phyloP scores from a whole-genome alignment of 2,797 vertebrate species.

The Pangasius krempfi region DNA sequence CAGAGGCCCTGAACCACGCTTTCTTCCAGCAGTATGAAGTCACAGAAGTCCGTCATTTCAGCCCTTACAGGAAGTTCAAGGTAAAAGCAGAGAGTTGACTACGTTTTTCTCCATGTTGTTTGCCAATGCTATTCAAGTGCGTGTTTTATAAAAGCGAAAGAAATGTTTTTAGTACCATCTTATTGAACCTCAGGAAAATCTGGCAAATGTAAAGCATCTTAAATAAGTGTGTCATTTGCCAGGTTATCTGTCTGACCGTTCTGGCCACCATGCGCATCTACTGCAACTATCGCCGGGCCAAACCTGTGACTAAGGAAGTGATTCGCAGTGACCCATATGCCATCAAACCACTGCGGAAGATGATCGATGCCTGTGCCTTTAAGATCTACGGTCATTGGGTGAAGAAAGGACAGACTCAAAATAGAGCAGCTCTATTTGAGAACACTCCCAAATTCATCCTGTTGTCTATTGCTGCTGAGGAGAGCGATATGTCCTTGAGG shows the following conservation, averaged over 20 bases:
- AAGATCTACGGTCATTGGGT: conserved; percentile 97
- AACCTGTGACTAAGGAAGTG: conserved; percentile 88
- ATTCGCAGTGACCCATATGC: conserved; percentile 89
- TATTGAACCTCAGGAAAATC: neutral
- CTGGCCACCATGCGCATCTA: conserved; percentile 91
- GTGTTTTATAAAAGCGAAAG: neutral
- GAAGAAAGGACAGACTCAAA: conserved; percentile 96
- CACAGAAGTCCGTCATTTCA: conserved; percentile 91
- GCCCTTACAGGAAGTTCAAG: conserved; percentile 90
- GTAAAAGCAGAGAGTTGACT: conserved; percentile 63
- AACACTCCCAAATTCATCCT: conserved; percentile 93
- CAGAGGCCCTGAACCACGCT: conserved; percentile 85
- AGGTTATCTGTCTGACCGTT: conserved; percentile 92
- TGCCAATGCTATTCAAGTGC: neutral
- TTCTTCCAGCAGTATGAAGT: conserved; percentile 95
- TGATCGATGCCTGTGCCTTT: conserved; percentile 94
- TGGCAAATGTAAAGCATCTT: neutral
- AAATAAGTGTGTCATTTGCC: conserved; percentile 30
- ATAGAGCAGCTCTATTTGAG: conserved; percentile 94
- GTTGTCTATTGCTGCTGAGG: conserved; percentile 79
- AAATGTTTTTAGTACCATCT: conserved; percentile 1
- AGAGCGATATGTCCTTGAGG: conserved; percentile 60
- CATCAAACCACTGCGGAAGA: conserved; percentile 87
- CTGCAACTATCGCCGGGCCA: conserved; percentile 88
- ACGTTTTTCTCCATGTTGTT: neutral